Conservation (phyloP, 2,797 vertebrate species). For the Miichthys miiuy region DNA sequence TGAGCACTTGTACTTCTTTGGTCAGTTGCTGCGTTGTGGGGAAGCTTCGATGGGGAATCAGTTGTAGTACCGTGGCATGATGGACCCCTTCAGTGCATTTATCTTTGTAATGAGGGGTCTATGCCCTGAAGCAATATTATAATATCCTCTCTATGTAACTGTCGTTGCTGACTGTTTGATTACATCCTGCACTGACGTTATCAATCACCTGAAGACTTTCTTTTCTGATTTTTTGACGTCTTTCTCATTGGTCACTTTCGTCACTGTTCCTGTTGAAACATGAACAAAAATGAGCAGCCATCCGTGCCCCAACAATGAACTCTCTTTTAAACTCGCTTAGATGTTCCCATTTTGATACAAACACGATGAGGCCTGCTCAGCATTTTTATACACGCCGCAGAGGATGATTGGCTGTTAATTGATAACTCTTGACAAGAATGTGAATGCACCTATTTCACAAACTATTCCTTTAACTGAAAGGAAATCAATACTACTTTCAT, state of each 20-base stretch:
- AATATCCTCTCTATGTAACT: not conserved
- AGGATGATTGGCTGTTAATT: no score
- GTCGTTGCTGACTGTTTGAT: not conserved
- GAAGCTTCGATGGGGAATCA: no score
- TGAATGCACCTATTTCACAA: no score
- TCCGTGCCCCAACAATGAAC: not conserved
- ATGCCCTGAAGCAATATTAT: no score
- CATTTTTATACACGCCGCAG: no score
- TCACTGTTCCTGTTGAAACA: not conserved
- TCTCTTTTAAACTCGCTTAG: not conserved
- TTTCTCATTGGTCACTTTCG: not conserved
- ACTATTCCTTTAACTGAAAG: no score
- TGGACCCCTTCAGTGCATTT: not conserved
- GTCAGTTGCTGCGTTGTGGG: no score
- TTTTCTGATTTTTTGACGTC: not conserved
- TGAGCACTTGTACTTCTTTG: no score
- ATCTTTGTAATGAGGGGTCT: not conserved
- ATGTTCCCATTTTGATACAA: not conserved
- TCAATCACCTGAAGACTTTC: not conserved
- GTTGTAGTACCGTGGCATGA: no score
- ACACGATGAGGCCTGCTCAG: no score
- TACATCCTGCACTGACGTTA: not conserved
- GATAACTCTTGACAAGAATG: no score
- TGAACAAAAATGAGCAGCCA: not conserved
- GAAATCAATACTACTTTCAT: not conserved